Conservation (phyloP, 2,113 vertebrate species). For the Nyctibius bracteatus region DNA sequence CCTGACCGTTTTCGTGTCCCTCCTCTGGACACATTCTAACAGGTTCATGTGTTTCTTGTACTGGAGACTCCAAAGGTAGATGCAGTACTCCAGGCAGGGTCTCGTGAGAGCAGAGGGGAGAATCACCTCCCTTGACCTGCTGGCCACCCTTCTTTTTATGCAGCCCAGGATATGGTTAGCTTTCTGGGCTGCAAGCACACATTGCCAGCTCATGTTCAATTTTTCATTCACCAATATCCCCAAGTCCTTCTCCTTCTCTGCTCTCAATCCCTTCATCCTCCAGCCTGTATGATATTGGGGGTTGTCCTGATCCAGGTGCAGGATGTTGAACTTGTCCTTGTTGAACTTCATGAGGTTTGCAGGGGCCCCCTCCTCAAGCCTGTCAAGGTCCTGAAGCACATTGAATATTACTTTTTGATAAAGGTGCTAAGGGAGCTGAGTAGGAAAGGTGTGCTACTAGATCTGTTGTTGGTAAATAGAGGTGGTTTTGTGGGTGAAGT, state of each 20-base stretch:
- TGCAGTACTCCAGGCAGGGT: accelerated
- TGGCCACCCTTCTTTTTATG: accelerated
- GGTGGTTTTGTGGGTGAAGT: not conserved
- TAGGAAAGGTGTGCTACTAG: not conserved
- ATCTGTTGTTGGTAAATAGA: not conserved
- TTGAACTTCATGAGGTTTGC: not conserved
- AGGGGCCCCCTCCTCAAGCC: not conserved
- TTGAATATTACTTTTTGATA: not conserved
- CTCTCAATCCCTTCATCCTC: not conserved
- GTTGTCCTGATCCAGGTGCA: not conserved
- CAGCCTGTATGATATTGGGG: not conserved
- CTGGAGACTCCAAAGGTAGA: not conserved
- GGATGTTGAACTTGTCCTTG: not conserved
- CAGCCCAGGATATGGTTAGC: accelerated
- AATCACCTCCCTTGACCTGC: not conserved
- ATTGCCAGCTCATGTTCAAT: accelerated
- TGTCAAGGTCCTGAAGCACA: not conserved
- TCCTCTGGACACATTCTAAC: not conserved
- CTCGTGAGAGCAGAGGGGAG: not conserved
- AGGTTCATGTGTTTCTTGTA: not conserved
- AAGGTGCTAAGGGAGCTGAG: not conserved
- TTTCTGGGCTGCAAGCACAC: not conserved
- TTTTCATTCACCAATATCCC: not conserved
- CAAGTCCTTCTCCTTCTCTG: not conserved
- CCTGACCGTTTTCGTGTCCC: not conserved